Percentiles rank a stretch among this genome's conserved stretches.
Conservation (phyloP, 1,140 invertebrate species). For the Belonocnema kinseyi region DNA sequence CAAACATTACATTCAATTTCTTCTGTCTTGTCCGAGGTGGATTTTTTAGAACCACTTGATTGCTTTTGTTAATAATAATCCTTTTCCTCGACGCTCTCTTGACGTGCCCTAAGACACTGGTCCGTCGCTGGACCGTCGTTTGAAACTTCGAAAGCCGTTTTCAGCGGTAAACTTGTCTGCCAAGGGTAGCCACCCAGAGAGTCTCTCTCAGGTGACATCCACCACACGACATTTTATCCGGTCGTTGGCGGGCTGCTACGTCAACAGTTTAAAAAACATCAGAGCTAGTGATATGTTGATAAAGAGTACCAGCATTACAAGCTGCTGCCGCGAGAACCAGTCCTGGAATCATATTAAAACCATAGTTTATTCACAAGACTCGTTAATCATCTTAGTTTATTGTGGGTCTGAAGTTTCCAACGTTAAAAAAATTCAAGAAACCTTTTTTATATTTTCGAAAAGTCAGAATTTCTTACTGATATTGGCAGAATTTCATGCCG, state of each 20-base stretch:
- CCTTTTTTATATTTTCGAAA: no score
- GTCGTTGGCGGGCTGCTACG: constrained; percentile 80
- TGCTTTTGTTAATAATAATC: neutral
- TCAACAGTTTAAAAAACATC: constrained; percentile 97
- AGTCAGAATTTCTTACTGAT: no score
- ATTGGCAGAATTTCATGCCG: no score
- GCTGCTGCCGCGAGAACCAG: constrained; percentile 97
- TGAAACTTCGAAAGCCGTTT: constrained; percentile 60
- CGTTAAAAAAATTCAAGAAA: no score
- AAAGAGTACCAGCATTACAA: constrained; percentile 96
- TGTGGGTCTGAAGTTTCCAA: no score
- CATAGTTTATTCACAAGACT: neutral
- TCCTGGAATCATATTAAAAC: constrained; percentile 82
- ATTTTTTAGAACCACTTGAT: neutral
- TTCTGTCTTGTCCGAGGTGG: neutral
- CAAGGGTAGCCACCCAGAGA: constrained; percentile 48
- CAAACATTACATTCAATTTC: neutral
- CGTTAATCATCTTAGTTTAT: neutral
- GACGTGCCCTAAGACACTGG: constrained; percentile 27
- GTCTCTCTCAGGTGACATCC: constrained; percentile 64
- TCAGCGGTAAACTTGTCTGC: constrained; percentile 50
- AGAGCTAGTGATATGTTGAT: constrained; percentile 97
- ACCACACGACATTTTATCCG: constrained; percentile 64
- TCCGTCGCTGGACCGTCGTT: constrained; percentile 54
- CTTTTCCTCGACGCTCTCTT: neutral